phyloP scores from a whole-genome alignment of 2,888 invertebrate genomes.

The Beris morrisii region DNA sequence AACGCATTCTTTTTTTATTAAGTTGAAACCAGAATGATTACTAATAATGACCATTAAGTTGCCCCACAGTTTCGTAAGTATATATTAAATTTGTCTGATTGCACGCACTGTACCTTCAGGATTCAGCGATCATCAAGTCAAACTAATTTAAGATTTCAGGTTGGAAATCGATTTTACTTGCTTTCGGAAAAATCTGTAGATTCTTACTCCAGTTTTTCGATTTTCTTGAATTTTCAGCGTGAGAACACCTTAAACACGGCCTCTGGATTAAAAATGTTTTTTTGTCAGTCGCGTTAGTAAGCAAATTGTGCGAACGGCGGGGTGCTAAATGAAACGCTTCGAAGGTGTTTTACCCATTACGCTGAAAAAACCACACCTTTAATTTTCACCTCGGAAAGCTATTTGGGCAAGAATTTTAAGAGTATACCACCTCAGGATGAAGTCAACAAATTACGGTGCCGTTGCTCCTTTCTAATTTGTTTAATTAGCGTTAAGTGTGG shows the following conservation, averaged over 20 bases:
- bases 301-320: constrained; percentile 22
- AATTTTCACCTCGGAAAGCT: constrained; percentile 15
- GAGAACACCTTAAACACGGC: background rate
- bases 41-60: no score
- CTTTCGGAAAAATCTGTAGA: no score
- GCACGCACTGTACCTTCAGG: no score
- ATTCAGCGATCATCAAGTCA: no score
- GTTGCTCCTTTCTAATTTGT: constrained; percentile 31
- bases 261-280: constrained; percentile 5
- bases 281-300: constrained; percentile 19
- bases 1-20: no score
- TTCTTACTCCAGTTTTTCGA: no score
- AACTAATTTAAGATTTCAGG: no score
- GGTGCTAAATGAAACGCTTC: constrained; percentile 22
- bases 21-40: no score
- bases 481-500: constrained; percentile 33
- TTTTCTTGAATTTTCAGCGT: no score
- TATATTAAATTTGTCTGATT: no score
- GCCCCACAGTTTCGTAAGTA: no score
- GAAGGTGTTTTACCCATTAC: constrained; percentile 7
- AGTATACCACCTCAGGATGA: constrained; percentile 19
- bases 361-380: constrained; percentile 24
- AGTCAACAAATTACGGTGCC: constrained; percentile 29
- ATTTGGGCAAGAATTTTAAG: background rate
- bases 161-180: no score